Percentiles rank a stretch among this genome's conserved stretches.
Conservation (phyloP, 1,140 invertebrate genomes). For the Drosophila bocki region DNA sequence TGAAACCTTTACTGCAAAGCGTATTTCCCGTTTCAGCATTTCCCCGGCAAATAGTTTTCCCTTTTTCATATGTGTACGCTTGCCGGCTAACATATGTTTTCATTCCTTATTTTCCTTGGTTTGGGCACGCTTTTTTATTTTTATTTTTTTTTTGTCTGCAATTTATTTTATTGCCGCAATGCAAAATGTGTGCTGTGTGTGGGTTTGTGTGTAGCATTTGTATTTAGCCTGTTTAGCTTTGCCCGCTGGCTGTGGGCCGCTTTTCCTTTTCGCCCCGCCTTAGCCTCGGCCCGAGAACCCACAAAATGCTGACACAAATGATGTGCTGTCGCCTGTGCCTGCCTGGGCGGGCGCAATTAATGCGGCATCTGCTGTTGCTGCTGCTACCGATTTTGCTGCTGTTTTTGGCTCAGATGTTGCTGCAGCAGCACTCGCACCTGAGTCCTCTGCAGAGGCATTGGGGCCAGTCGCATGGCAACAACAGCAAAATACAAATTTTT, state of each 20-base stretch:
- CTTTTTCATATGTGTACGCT: slow-evolving; percentile 37
- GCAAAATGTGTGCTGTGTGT: slow-evolving; percentile 38
- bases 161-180: slow-evolving; percentile 67
- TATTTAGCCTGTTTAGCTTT: slow-evolving; percentile 47
- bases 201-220: slow-evolving; percentile 21
- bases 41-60: slow-evolving; percentile 31
- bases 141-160: slow-evolving; percentile 50
- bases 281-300: no score
- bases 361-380: slow-evolving; percentile 44
- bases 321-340: slow-evolving; percentile 48
- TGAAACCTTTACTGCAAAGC: slow-evolving; percentile 50
- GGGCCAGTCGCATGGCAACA: slow-evolving; percentile 37
- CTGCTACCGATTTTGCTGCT: slow-evolving; percentile 15
- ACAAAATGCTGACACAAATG: slow-evolving; percentile 57
- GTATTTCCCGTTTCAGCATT: slow-evolving; percentile 51
- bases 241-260: slow-evolving; percentile 28
- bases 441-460: slow-evolving; percentile 30
- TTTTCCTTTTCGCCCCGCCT: neutral
- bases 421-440: slow-evolving; percentile 41
- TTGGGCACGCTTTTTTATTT: slow-evolving; percentile 28
- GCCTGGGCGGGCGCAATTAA: slow-evolving; percentile 57
- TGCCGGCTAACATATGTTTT: slow-evolving; percentile 46
- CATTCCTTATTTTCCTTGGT: slow-evolving; percentile 48
- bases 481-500: slow-evolving; percentile 47
- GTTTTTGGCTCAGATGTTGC: slow-evolving; percentile 35